Base-by-base conservation (phyloP, 2,113 vertebrate genomes). In the Perca schrenkii region DNA sequence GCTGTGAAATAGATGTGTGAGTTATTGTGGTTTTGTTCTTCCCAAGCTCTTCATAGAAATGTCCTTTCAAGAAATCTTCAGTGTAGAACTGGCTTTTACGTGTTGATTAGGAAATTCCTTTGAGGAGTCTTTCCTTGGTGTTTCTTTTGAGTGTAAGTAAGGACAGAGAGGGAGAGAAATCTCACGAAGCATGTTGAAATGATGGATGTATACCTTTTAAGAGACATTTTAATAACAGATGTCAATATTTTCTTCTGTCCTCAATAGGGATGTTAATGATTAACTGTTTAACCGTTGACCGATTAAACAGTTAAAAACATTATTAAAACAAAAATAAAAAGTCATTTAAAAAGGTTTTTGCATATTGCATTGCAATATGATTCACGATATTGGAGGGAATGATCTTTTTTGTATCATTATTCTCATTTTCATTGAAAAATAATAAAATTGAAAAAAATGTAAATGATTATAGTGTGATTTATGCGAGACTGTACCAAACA, bases 121-220 rank as follows among this genome's bases (percentile, higher is more conserved):
- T 50, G 10, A n/a, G 3, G 46, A 47, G 43, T 52, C 2, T 62
- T 40, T 62, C 6, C 34, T 82, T 5, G 0, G 6, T 61, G 19
- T 69, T 47, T 77, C 21, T 17, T 21, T 62, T 63, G 8, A 81
- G 56, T 57, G 49, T 22, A 19, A 57, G n/a, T 34, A 36, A 36
- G 60, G 31, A 47, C 11, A 43, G 14, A 19, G 14, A 19, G 40
- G 54, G 40, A 11, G 11, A 61, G n/a, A 67, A 36, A 65, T 14
- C 1, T 5, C 2, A 6, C 17, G 21, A 21, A 71, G 25, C 28
- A 1, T 64, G 19, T 28, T 60, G 50, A 49, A 4, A 28, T 43
- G 3, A 22, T 17, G 17, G 17, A 58, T 58, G 17, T 12, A 36
- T 17, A 10, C 7, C 22, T 16, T 21, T 47, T 54, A 36, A 21